Percentiles rank a stretch among this genome's conserved stretches.
These are phyloP conservation scores for Orestias chungarensis DNA, from an alignment of 2,797 vertebrate species.

Conservation along the genomic window DNA sequence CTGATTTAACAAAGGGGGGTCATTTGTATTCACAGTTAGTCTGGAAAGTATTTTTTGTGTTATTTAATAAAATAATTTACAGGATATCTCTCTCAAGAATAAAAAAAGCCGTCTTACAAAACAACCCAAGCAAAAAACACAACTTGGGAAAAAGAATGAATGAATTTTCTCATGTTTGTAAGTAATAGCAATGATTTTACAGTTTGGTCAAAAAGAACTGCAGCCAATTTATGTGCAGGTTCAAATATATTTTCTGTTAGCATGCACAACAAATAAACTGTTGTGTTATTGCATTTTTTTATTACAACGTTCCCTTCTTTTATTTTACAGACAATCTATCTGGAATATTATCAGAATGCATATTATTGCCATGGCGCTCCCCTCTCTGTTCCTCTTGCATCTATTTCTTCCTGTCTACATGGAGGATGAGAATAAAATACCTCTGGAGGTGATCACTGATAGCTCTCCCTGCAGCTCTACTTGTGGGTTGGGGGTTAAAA, in stretches of 20 bases:
- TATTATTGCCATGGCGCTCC: neutral
- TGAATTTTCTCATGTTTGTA: too few relatives aligned
- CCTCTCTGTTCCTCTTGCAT: slow-evolving; percentile 12
- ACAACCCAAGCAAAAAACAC: too few relatives aligned
- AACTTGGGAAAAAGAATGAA: too few relatives aligned
- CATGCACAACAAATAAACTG: neutral
- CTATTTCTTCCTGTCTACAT: slow-evolving; percentile 39
- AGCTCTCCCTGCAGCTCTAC: slow-evolving; percentile 84
- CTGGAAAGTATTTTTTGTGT: too few relatives aligned
- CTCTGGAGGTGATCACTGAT: slow-evolving; percentile 53
- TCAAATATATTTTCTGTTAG: neutral
- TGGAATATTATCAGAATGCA: slow-evolving; percentile 23
- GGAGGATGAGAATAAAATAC: slow-evolving; percentile 44
- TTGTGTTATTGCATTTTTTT: neutral
- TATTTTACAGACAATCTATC: slow-evolving; percentile 2
- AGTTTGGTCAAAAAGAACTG: neutral
- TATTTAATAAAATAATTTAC: too few relatives aligned
- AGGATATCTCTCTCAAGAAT: too few relatives aligned
- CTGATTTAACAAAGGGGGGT: too few relatives aligned
- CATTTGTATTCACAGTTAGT: too few relatives aligned
- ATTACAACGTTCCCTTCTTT: neutral
- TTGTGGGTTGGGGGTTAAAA: slow-evolving; percentile 85
- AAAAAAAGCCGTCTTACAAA: too few relatives aligned
- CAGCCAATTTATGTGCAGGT: neutral
- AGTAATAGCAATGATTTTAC: neutral